These are phyloP conservation scores for Zoanthus gigantus DNA, from an alignment of 92 coral and sea anemone genomes.

Conservation along the genomic window DNA sequence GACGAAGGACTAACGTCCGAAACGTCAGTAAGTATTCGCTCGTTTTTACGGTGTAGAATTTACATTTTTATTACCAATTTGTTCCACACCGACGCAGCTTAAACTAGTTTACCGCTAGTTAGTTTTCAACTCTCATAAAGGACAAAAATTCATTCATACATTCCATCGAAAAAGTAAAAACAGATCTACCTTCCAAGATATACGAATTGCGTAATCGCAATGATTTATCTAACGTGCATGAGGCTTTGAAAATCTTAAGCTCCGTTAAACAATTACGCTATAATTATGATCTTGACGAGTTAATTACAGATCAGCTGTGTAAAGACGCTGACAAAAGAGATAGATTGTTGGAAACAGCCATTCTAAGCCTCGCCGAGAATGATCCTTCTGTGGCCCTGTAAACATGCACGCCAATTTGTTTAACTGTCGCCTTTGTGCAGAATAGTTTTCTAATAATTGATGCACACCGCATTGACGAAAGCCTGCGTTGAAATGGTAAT, in stretches of 20 bases:
- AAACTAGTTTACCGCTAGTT: too few species aligned
- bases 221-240: conserved; percentile 20
- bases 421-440: conserved; percentile 44
- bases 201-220: conserved; percentile 1
- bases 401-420: conserved; percentile 52
- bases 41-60: too few species aligned
- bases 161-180: not conserved
- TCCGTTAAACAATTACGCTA: conserved; percentile 6
- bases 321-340: conserved; percentile 18
- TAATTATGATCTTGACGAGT: conserved; percentile 9
- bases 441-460: conserved; percentile 49
- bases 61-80: too few species aligned
- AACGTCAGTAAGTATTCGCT: too few species aligned
- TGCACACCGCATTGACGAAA: conserved; percentile 53
- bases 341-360: conserved; percentile 30
- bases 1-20: too few species aligned
- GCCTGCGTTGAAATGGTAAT: conserved; percentile 59
- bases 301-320: conserved; percentile 42
- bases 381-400: conserved; percentile 48
- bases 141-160: not conserved
- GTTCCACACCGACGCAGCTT: too few species aligned
- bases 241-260: conserved; percentile 23
- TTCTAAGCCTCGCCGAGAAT: conserved; percentile 10
- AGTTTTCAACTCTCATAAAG: not conserved
- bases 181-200: conserved; percentile 39